Evolutionary conservation across 2,797 vertebrate species (phyloP).

Genomic region (Spondyliosoma cantharus): DNA sequence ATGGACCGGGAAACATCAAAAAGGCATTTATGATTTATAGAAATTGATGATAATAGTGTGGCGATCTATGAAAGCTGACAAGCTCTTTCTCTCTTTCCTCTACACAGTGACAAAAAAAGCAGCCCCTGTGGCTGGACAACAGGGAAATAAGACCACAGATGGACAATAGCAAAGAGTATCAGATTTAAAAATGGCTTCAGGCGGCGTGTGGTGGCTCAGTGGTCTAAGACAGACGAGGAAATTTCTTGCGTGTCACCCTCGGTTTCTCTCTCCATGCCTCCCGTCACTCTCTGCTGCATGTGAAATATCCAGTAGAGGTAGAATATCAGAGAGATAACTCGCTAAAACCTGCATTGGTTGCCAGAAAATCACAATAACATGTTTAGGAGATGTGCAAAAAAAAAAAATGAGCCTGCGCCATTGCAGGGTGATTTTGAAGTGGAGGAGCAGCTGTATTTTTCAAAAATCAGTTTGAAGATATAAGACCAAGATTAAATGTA

Average conservation of each 20-base stretch:
- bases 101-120: conserved; percentile 10
- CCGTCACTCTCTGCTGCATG: neutral
- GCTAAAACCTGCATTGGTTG: neutral
- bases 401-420: too few species aligned
- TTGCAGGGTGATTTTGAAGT: neutral
- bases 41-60: neutral
- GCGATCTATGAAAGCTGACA: neutral
- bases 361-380: neutral
- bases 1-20: neutral
- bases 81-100: conserved; percentile 3
- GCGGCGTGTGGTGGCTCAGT: neutral
- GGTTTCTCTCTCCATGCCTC: neutral
- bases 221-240: conserved; percentile 11
- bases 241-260: neutral
- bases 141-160: conserved; percentile 33
- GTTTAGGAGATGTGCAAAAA: too few species aligned
- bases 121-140: neutral
- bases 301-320: neutral
- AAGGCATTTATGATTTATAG: neutral
- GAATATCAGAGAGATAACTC: neutral
- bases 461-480: neutral
- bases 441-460: neutral
- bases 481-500: neutral
- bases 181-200: conserved; percentile 30
- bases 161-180: conserved; percentile 35